Base-by-base conservation (phyloP, 2,797 vertebrate species). In the Phalloptychus januarius region DNA sequence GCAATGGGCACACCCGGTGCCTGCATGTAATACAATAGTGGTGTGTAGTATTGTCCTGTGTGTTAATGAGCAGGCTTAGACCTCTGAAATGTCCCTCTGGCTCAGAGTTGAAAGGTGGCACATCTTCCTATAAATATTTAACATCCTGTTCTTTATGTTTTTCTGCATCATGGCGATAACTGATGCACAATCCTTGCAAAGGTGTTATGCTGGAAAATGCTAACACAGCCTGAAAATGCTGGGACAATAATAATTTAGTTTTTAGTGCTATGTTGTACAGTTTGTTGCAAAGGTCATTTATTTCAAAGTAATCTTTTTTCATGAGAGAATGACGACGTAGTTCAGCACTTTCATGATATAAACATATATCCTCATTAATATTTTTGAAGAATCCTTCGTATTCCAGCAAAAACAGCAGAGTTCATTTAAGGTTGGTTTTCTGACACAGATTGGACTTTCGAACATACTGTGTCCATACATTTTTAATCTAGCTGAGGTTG, bases 151-250 rank as follows among this genome's bases (percentile, higher is more conserved):
- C 80, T 83, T 80, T 71, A 36, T 72, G 71, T 76, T 80, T 81
- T 83, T 73, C 83, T 54, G 33, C 46, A 71, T 81, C 79, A 5
- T 36, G 72, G 52, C 38, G 61, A 79, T 79, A 86, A 89, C 85
- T 86, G 79, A 70, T 73, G 76, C 63, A 84, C 84, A 88, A 72
- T 80, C 86, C 75, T 54, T 88, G 87, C 87, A 85, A 88, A 85
- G 76, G 79, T 75, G 46, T 79, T 54, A 0, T 80, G 82, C 82
- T 75, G 83, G 84, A 78, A 79, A 42, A 86, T 20, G 18, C 46
- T 48, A 20, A 6, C 77, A 73, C 76, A 80, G 85, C 84, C 82
- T 80, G 48, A 80, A 74, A 84, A 83, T 18, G 16, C 46, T 74
- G 79, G 71, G 54, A 84, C 85, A 83, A 72, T 79, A 67, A 87